Conservation (phyloP, 2,888 invertebrate species). For the Meliscaeva auricollis region DNA sequence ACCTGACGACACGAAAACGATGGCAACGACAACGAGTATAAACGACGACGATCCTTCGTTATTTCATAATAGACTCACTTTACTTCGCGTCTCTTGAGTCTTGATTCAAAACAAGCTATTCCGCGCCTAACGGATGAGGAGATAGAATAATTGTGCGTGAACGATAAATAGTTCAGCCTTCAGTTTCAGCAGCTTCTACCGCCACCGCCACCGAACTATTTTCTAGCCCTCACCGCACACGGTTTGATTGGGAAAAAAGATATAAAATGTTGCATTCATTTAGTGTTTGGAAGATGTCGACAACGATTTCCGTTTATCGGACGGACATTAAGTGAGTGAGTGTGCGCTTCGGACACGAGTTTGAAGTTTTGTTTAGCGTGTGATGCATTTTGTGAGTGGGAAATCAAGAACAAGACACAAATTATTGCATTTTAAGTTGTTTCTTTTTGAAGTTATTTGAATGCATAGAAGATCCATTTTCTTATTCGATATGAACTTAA, state of each 20-base stretch:
- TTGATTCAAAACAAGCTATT: constrained; percentile 14
- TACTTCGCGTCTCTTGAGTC: not conserved
- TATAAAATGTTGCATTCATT: constrained; percentile 14
- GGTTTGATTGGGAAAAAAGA: constrained; percentile 32
- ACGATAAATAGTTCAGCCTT: constrained; percentile 55
- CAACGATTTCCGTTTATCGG: constrained; percentile 42
- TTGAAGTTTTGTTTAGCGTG: not conserved
- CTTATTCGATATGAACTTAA: constrained; percentile 24
- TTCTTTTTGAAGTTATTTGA: not conserved
- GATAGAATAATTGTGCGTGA: constrained; percentile 65
- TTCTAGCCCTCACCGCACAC: not conserved
- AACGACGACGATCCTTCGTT: constrained; percentile 43
- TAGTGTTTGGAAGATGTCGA: constrained; percentile 25
- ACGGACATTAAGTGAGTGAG: constrained; percentile 31
- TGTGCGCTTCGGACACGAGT: constrained; percentile 23
- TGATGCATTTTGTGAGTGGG: not conserved
- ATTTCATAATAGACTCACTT: constrained; percentile 65
- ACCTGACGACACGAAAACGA: constrained; percentile 21
- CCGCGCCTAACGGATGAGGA: constrained; percentile 48
- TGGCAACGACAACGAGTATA: not conserved
- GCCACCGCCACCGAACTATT: no score
- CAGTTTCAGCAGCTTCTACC: constrained; percentile 8
- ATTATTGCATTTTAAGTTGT: not conserved
- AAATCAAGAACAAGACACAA: constrained; percentile 21
- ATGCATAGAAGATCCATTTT: not conserved